Conservation (phyloP, 2,797 vertebrate genomes). For the Aldrovandia affinis region DNA sequence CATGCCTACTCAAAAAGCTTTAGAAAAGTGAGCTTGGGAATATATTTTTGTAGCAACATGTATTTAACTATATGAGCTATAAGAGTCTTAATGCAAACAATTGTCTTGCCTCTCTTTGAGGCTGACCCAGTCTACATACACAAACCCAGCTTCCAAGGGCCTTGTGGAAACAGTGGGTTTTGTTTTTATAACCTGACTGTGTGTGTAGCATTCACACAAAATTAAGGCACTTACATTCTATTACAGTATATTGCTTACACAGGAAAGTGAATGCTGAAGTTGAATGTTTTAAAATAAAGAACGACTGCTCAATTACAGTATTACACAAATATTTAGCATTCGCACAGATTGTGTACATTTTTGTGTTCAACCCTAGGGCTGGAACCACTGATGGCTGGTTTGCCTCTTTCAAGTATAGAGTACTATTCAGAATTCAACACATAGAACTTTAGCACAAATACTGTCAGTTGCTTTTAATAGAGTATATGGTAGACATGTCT, state of each 20-base stretch:
- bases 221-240: not conserved
- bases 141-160: not conserved
- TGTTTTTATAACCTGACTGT: not conserved
- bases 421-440: not conserved
- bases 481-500: not conserved
- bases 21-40: no score
- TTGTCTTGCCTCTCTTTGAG: not conserved
- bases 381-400: not conserved
- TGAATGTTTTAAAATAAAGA: not conserved
- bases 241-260: not conserved
- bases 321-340: not conserved
- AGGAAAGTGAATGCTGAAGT: not conserved
- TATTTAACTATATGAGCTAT: not conserved
- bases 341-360: not conserved
- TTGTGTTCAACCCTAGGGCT: not conserved
- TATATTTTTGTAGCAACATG: not conserved
- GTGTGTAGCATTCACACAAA: not conserved
- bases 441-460: not conserved
- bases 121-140: not conserved
- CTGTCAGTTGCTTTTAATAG: not conserved
- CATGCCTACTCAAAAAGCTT: no score
- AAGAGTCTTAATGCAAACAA: conserved; percentile 1
- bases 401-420: not conserved
- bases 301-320: not conserved
- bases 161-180: not conserved